Conservation (phyloP, 2,113 vertebrate genomes). For the Gavia stellata region DNA sequence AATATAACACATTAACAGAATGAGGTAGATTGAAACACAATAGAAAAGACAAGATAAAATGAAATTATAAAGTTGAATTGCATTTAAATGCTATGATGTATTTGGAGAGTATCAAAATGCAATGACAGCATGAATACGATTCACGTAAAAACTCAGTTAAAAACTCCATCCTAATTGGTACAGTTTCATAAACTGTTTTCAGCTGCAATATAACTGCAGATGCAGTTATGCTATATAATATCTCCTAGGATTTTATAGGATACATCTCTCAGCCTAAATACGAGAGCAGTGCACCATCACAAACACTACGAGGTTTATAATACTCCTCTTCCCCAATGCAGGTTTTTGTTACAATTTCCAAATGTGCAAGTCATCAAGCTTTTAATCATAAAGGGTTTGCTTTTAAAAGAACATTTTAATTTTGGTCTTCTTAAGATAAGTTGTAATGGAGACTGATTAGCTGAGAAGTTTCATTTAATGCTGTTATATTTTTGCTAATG, state of each 20-base stretch:
- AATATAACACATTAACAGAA: not conserved
- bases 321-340: not conserved
- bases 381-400: not conserved
- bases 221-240: too few relatives aligned
- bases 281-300: not conserved
- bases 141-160: not conserved
- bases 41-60: not conserved
- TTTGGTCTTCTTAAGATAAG: not conserved
- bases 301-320: not conserved
- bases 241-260: not conserved
- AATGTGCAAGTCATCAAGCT: not conserved
- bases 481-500: not conserved
- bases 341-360: not conserved
- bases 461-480: not conserved
- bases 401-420: not conserved
- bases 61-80: not conserved
- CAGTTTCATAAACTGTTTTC: not conserved
- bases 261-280: not conserved
- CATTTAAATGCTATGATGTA: not conserved
- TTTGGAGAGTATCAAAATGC: not conserved
- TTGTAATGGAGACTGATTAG: constrained; percentile 3
- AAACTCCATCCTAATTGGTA: not conserved
- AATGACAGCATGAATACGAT: not conserved
- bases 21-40: not conserved
- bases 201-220: fast-evolving